phyloP scores from a whole-genome alignment of 2,888 invertebrate species.

The Sarcophaga variegata region DNA sequence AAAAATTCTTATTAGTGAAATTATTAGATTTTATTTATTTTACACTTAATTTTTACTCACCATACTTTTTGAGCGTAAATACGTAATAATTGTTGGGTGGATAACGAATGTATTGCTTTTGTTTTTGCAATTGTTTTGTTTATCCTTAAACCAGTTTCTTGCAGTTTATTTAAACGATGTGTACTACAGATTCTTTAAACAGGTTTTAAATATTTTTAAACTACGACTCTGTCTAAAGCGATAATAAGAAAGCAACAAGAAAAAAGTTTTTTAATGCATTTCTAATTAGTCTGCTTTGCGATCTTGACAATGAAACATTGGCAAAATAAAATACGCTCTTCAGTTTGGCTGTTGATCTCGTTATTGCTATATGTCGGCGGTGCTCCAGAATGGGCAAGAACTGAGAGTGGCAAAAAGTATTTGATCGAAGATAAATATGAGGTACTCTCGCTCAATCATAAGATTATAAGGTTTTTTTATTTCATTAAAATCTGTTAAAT shows the following conservation, averaged over 20 bases:
- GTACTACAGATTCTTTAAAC: background rate
- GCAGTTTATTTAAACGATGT: background rate
- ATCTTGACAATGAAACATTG: conserved; percentile 60
- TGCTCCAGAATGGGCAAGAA: conserved; percentile 50
- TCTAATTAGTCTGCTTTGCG: conserved; percentile 41
- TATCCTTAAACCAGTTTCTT: conserved; percentile 7
- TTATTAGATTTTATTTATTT: too few relatives aligned
- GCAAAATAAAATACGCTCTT: conserved; percentile 18
- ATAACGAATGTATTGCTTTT: too few relatives aligned
- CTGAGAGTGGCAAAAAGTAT: conserved; percentile 42
- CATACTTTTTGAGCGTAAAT: too few relatives aligned
- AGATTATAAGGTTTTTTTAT: background rate
- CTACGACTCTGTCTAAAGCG: conserved; percentile 29
- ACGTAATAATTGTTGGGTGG: too few relatives aligned
- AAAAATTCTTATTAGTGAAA: too few relatives aligned
- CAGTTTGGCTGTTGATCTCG: conserved; percentile 28
- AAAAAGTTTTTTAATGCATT: conserved; percentile 34
- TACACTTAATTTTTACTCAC: too few relatives aligned
- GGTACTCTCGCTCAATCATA: conserved; percentile 19
- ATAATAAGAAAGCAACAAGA: conserved; percentile 4
- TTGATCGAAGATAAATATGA: conserved; percentile 54
- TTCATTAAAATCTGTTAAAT: background rate
- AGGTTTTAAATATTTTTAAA: background rate
- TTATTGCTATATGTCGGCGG: conserved; percentile 8
- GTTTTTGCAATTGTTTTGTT: background rate